Conservation (phyloP, 2,113 vertebrate genomes). For the Panthera tigris region DNA sequence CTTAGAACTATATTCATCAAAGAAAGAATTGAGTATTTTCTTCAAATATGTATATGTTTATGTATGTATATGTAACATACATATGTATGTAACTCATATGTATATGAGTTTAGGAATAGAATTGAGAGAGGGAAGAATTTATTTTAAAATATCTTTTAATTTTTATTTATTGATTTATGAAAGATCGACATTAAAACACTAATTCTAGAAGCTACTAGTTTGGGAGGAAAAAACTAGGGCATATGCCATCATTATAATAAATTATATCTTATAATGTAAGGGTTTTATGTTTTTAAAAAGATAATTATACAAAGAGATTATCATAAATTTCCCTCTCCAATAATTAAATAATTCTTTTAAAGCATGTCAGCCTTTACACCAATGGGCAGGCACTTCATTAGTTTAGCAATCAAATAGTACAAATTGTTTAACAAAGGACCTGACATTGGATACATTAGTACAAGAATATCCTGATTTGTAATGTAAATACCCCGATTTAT, state of each 20-base stretch:
- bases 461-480: background rate
- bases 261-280: background rate
- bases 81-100: too few species aligned
- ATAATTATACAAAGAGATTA: background rate
- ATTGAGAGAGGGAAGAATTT: background rate
- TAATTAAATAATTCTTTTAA: background rate
- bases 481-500: background rate
- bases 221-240: background rate
- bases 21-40: background rate
- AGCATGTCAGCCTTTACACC: background rate
- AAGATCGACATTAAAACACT: constrained; percentile 20
- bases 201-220: constrained; percentile 7
- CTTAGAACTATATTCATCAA: background rate
- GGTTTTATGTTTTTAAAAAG: constrained; percentile 45
- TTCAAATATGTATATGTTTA: background rate
- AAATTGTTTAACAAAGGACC: background rate
- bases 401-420: constrained; percentile 2
- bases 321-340: constrained; percentile 27
- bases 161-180: background rate
- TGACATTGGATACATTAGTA: background rate
- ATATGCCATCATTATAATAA: constrained; percentile 4
- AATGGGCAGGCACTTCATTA: constrained; percentile 12
- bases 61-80: too few species aligned
- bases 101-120: background rate
- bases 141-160: background rate